phyloP scores from a whole-genome alignment of 2,113 vertebrate genomes.

The Bos javanicus region DNA sequence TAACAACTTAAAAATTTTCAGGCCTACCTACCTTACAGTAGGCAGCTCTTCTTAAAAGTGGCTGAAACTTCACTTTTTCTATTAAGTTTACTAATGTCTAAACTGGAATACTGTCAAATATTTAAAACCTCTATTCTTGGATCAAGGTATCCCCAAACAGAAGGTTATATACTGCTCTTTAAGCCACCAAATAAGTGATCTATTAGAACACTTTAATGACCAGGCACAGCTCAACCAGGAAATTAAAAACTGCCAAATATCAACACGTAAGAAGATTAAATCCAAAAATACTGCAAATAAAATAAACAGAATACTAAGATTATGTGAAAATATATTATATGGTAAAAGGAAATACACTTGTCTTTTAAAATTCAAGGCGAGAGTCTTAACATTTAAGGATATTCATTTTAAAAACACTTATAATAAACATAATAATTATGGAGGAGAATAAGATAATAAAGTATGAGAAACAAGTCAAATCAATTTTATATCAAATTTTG shows the following conservation, averaged over 20 bases:
- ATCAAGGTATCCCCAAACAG: neutral
- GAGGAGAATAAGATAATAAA: neutral
- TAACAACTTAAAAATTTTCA: neutral
- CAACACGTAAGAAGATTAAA: neutral
- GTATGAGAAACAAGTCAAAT: neutral
- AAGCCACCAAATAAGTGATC: neutral
- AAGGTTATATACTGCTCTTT: neutral
- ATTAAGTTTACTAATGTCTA: neutral
- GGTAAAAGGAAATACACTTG: neutral
- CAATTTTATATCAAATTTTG: neutral
- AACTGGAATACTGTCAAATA: neutral
- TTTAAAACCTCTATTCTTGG: neutral
- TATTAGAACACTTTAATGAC: neutral
- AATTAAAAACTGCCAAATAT: slow-evolving; percentile 21
- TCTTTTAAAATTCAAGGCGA: neutral
- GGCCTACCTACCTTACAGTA: neutral
- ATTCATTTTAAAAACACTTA: neutral
- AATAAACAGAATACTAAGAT: neutral
- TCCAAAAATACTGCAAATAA: neutral
- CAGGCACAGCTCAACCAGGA: neutral
- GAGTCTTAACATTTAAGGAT: neutral
- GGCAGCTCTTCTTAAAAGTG: neutral
- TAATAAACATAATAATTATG: neutral
- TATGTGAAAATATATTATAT: neutral
- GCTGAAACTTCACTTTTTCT: neutral